A percentile compares a stretch with the other conserved stretches of the same genome.
These are phyloP conservation scores for Hyposoter didymator DNA, from an alignment of 2,888 invertebrate genomes.

Conservation along the genomic window DNA sequence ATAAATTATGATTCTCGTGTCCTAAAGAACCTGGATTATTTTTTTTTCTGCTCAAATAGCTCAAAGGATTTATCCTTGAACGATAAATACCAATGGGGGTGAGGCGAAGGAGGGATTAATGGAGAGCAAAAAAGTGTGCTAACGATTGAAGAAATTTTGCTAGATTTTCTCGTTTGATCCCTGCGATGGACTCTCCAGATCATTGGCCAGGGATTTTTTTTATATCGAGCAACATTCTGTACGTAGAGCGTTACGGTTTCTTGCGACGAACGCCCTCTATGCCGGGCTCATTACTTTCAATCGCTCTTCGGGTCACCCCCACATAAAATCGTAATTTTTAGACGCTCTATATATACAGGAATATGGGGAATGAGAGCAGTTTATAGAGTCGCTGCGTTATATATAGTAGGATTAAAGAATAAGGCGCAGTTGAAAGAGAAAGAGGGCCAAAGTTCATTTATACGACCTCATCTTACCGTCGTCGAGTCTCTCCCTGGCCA, in stretches of 20 bases:
- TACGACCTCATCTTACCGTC: conserved; percentile 78
- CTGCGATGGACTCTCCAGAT: conserved; percentile 35
- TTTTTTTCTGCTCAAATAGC: conserved; percentile 23
- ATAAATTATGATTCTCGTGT: conserved; percentile 53
- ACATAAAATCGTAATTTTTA: conserved; percentile 77
- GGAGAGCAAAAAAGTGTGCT: conserved; percentile 33
- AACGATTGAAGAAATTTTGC: conserved; percentile 43
- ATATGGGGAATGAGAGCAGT: conserved; percentile 22
- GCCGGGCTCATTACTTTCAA: conserved; percentile 82
- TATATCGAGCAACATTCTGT: conserved; percentile 49
- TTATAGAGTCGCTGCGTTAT: conserved; percentile 70
- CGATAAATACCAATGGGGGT: conserved; percentile 55
- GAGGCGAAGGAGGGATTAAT: conserved; percentile 43
- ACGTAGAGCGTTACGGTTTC: conserved; percentile 66
- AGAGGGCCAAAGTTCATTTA: conserved; percentile 80
- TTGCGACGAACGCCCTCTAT: conserved; percentile 69
- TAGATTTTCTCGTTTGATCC: conserved; percentile 45
- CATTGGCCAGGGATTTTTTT: conserved; percentile 35
- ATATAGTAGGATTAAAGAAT: conserved; percentile 82
- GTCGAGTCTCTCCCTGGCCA: conserved; percentile 67
- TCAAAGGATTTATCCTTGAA: conserved; percentile 36
- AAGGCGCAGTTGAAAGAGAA: conserved; percentile 70
- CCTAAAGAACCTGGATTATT: conserved; percentile 15
- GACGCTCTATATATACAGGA: conserved; percentile 59
- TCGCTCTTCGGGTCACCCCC: conserved; percentile 73